Percentiles rank a stretch among this genome's conserved stretches.
Evolutionary conservation across 2,113 vertebrate species (phyloP).

Genomic region (Pyrgilauda ruficollis): DNA sequence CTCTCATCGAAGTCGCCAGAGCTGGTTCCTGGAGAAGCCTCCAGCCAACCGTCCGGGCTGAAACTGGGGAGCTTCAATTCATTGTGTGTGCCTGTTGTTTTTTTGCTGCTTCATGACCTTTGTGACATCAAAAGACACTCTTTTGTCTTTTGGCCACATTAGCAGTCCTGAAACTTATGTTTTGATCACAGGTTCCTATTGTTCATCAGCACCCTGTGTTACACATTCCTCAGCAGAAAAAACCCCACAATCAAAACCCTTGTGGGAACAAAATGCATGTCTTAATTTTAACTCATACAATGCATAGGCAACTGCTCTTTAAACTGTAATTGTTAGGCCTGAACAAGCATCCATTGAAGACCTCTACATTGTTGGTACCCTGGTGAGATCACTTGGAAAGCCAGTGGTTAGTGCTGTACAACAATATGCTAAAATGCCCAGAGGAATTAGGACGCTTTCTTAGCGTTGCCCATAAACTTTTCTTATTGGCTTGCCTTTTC

Average conservation of each 20-base stretch:
- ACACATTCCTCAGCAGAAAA: neutral
- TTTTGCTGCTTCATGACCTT: neutral
- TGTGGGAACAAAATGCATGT: conserved; percentile 24
- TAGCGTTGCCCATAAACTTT: conserved; percentile 21
- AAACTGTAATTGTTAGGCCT: conserved; percentile 48
- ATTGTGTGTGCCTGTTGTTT: neutral
- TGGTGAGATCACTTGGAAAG: conserved; percentile 57
- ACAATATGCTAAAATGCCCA: conserved; percentile 34
- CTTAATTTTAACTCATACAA: conserved; percentile 45
- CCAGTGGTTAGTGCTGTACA: conserved; percentile 14
- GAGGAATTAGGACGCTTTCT: conserved; percentile 50
- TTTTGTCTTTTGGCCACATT: neutral
- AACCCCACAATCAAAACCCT: neutral
- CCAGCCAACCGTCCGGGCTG: too few species aligned
- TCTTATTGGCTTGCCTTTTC: conserved; percentile 45
- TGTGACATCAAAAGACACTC: neutral
- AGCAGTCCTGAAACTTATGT: neutral
- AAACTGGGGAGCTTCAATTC: too few species aligned
- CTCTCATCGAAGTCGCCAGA: too few species aligned
- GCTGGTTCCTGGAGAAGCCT: too few species aligned
- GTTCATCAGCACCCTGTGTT: neutral
- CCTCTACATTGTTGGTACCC: conserved; percentile 33
- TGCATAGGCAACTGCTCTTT: conserved; percentile 14
- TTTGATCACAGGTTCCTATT: neutral
- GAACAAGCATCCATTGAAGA: conserved; percentile 47